These are phyloP conservation scores for Chrysomallon squamiferum DNA, from an alignment of 1,140 invertebrate genomes.

Conservation along the genomic window DNA sequence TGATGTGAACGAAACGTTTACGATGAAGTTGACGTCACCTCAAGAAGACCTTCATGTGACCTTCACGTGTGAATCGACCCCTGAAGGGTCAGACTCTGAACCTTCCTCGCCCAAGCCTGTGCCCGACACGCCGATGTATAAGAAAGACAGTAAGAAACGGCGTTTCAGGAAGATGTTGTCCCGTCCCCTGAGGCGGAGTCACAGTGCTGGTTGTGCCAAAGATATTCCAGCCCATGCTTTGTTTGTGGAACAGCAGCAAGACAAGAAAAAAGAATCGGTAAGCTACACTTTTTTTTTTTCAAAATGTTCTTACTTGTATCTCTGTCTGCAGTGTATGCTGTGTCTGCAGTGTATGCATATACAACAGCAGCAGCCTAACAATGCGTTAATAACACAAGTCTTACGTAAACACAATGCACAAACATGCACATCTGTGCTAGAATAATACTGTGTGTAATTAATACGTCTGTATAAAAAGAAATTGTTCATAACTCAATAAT, in stretches of 20 bases:
- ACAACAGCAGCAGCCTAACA: too few species aligned
- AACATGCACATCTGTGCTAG: too few species aligned
- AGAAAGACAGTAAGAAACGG: slow-evolving; percentile 29
- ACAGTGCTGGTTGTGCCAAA: slow-evolving; percentile 62
- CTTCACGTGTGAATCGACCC: slow-evolving; percentile 24
- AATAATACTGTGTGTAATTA: too few species aligned
- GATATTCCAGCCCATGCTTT: slow-evolving; percentile 61
- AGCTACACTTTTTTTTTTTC: slow-evolving; percentile 23
- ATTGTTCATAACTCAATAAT: too few species aligned
- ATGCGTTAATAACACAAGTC: too few species aligned
- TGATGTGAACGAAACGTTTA: slow-evolving; percentile 5
- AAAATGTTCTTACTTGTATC: not conserved
- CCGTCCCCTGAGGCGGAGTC: slow-evolving; percentile 59
- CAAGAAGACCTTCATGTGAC: slow-evolving; percentile 14
- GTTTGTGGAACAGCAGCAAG: slow-evolving; percentile 46
- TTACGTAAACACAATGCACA: too few species aligned
- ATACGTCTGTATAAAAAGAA: too few species aligned
- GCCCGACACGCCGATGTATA: not conserved
- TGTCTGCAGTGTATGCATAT: too few species aligned
- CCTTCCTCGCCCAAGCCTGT: not conserved
- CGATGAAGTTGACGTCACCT: not conserved
- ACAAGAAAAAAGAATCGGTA: slow-evolving; percentile 49
- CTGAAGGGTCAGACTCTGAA: slow-evolving; percentile 25
- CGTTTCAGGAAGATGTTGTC: slow-evolving; percentile 52
- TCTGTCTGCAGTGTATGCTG: not conserved